These are phyloP conservation scores for Acropternis orthonyx DNA, from an alignment of 2,797 vertebrate species.

Conservation along the genomic window DNA sequence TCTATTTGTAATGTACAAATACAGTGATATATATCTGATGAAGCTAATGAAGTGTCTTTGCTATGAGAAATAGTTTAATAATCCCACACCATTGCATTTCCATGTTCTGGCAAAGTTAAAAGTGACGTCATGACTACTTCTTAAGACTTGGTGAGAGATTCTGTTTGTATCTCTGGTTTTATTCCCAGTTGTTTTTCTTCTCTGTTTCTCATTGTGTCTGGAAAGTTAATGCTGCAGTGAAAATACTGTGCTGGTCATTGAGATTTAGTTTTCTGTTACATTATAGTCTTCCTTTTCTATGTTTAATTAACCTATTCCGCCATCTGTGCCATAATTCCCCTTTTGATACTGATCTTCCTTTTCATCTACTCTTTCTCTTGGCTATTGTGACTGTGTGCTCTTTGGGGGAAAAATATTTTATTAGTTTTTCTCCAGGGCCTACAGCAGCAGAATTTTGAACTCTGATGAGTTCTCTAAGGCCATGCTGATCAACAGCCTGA, in stretches of 20 bases:
- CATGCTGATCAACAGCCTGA: background rate
- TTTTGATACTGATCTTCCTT: background rate
- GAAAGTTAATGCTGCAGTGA: background rate
- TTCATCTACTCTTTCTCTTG: background rate
- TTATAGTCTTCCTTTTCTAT: background rate
- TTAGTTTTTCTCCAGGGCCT: background rate
- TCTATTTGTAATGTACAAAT: background rate
- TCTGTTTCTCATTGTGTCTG: background rate
- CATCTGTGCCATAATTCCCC: background rate
- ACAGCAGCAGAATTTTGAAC: background rate
- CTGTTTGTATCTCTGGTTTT: background rate
- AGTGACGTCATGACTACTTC: accelerated
- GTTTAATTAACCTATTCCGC: background rate
- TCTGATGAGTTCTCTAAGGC: background rate
- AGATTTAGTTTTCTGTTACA: background rate
- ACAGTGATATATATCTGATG: background rate
- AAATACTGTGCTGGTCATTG: background rate
- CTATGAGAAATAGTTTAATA: background rate
- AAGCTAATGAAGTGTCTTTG: background rate
- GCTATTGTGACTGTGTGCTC: background rate
- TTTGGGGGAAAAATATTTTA: background rate
- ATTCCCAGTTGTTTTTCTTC: background rate
- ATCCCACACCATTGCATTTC: background rate
- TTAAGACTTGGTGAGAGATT: background rate
- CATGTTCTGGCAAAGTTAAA: background rate